Base-by-base conservation (phyloP, 2,888 invertebrate genomes). In the Pristionchus arcanus region DNA sequence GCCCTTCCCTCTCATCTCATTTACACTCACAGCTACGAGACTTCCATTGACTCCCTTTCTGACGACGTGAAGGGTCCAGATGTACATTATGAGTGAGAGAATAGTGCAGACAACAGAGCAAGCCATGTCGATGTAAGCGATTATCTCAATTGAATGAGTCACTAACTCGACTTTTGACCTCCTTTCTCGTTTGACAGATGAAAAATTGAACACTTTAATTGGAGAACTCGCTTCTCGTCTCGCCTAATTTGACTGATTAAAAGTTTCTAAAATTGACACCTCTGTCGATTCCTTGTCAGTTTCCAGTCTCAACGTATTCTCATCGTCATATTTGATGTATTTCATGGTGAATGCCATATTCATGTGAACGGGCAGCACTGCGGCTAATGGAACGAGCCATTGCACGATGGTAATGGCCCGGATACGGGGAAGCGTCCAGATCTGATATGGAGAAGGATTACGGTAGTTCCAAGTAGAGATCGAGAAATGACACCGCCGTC, bases 61-160 rank as follows among this genome's bases (percentile, higher is more conserved):
- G 53, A 90, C 84, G 68, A 84, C n/a, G 34, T 55, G 86, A 21
- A 90, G 71, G 0, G 90, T 90, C 31, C 88, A 87, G 28, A 83
- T 71, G 88, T 90, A 90, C 83, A 90, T 88, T 55, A 53, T 53
- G 55, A 90, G 83, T 28, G 88, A 90, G 55, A 90, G 84, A 84
- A 90, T 37, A n/a, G 90, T 90, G 34, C 88, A 87, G 49, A 71
- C 34, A 2, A 90, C 63, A 71, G 88, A 90, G 42, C 90, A 90
- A 25, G 71, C 84, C 68, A 87, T 88, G 49, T 90, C 90, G 71
- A 90, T 88, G 74, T 84, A 88, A 1, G 90, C 90, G 55, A 90
- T 87, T 34, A 88, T 84, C 90, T 90, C 4, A n/a, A 83, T 53
- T 53, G 49, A n/a, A 81, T 49, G 53, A 81, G 19, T 74, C 16